Conservation (phyloP, 1,140 invertebrate species). For the Lineus longissimus region DNA sequence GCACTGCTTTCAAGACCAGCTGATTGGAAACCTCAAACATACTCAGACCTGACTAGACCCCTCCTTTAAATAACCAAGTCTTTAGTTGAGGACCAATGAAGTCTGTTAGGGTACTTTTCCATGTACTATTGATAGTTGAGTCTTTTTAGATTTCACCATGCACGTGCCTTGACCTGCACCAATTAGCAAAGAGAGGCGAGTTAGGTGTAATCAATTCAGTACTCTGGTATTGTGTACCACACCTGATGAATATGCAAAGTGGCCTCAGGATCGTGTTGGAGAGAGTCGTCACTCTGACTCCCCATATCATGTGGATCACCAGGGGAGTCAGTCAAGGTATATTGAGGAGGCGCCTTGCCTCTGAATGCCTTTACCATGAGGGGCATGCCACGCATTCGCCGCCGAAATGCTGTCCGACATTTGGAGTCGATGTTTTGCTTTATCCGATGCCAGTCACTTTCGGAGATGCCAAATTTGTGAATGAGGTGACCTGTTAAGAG, state of each 20-base stretch:
- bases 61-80: too few species aligned
- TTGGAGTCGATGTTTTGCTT: slow-evolving; percentile 61
- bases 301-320: slow-evolving; percentile 19
- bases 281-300: slow-evolving; percentile 36
- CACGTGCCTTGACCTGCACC: too few species aligned
- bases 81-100: too few species aligned
- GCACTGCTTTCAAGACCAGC: too few species aligned
- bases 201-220: too few species aligned
- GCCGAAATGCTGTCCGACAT: slow-evolving; percentile 57
- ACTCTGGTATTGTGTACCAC: not conserved
- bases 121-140: too few species aligned
- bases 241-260: slow-evolving; percentile 43
- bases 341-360: slow-evolving; percentile 37
- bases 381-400: slow-evolving; percentile 51
- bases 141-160: too few species aligned
- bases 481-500: slow-evolving; percentile 55
- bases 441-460: slow-evolving; percentile 59
- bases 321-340: slow-evolving; percentile 15
- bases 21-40: too few species aligned
- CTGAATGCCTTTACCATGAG: slow-evolving; percentile 52
- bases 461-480: slow-evolving; percentile 56
- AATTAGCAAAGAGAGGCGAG: too few species aligned
- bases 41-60: too few species aligned
- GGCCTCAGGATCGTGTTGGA: slow-evolving; percentile 32
- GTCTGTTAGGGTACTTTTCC: too few species aligned